Conservation (phyloP, 2,888 invertebrate species). For the Lasioglossum calceatum region DNA sequence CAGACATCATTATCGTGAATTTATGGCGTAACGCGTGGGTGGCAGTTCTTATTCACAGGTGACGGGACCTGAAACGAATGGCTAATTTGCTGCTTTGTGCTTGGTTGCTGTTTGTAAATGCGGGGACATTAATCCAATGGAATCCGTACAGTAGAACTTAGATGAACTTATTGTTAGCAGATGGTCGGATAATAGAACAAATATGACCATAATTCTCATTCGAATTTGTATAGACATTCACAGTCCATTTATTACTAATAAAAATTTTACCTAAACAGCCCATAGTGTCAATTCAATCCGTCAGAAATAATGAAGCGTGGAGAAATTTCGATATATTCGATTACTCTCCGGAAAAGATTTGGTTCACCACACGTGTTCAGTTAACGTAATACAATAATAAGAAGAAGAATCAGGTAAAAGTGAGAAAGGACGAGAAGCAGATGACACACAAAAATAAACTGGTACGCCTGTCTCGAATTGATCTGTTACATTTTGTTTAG, state of each 20-base stretch:
- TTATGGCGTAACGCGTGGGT: neutral
- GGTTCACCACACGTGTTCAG: too few species aligned
- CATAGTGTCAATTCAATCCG: neutral
- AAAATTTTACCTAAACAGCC: neutral
- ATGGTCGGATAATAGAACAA: neutral
- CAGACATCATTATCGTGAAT: neutral
- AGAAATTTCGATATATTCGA: too few species aligned
- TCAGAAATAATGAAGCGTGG: too few species aligned
- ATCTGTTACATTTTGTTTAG: neutral
- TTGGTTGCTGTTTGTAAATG: constrained; percentile 1
- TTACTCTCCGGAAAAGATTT: too few species aligned
- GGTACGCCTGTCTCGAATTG: too few species aligned
- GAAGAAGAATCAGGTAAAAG: too few species aligned
- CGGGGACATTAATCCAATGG: neutral
- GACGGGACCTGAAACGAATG: constrained; percentile 25
- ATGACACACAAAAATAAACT: too few species aligned
- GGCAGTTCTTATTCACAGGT: constrained; percentile 17
- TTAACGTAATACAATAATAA: too few species aligned
- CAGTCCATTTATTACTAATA: neutral
- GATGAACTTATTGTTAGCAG: neutral
- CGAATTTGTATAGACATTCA: neutral
- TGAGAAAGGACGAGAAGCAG: too few species aligned
- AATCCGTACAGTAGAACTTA: neutral
- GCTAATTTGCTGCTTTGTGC: constrained; percentile 2
- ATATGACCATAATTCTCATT: neutral